Base-by-base conservation (phyloP, 1,140 invertebrate species). In the Trypoxylus dichotomus region DNA sequence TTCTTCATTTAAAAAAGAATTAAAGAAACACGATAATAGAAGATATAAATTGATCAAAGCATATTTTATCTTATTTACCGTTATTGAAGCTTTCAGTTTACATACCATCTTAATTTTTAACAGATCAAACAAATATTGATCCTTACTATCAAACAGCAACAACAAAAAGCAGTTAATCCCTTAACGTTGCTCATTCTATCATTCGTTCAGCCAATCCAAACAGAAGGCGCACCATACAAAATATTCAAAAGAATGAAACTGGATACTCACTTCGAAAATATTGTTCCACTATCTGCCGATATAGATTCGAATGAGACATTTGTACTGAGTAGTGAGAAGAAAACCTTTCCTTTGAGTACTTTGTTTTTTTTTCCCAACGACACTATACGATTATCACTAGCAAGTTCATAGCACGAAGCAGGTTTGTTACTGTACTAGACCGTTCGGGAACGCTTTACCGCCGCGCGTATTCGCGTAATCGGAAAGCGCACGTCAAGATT, bases 241-340 rank as follows among this genome's bases (percentile, higher is more conserved):
- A 19, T 7, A 25, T 29, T 2, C 19, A 74, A 13, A 74, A 42
- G 11, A 41, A 25, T 15, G 24, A 76, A 74, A 76, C 19, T 54
- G 27, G 24, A 58, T 76, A 63, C 75, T 76, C 60, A 76, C 75
- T 37, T n/a, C 75, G 54, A 68, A 76, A 76, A 37, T 76, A 76
- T 19, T 76, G 75, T 11, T 42, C 21, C 15, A 76, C 7, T 29
- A 76, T 76, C 10, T 76, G 58, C 15, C 75, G 54, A n/a, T 68
- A 76, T 37, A 76, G 43, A 76, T 76, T 24, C 21, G 60, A 25
- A 47, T 32, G 75, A 41, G 75, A 76, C 75, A 76, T 76, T 76
- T 76, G 75, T 68, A 13, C 24, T 11, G 47, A 7, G 10, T 37
- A n/a, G 15, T 29, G 24, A 68, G 24, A 25, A 68, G 24, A n/a